Base-by-base conservation (phyloP, 2,888 invertebrate genomes). In the Orchesella flavescens region DNA sequence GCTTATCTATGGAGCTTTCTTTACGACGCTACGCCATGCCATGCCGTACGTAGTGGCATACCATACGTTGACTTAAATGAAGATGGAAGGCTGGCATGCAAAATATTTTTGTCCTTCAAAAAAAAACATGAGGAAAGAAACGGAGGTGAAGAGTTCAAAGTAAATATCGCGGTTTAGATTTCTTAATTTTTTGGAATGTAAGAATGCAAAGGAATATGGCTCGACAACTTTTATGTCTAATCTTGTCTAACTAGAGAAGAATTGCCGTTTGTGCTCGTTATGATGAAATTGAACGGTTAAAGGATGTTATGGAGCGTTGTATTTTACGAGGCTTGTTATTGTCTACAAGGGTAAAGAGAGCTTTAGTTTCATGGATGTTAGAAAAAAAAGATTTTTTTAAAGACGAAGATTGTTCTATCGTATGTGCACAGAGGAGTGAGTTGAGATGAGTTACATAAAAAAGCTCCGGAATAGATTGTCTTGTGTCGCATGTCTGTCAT, bases 221-320 rank as follows among this genome's bases (percentile, higher is more conserved):
- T 5, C 13, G 53, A 34, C 34, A 34, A 34, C 34, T 34, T 34
- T 34, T 34, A 34, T 34, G 34, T 34, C 34, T 34, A 34, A 34
- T 34, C 34, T 7, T 59, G 19, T 17, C 12, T 63, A 24, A 24
- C 12, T 61, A 65, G n/a, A 65, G n/a, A 53, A 65, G 19, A 76
- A 76, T 46, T 76, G 66, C 76, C 55, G 10, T 49, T n/a, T n/a
- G n/a, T 34, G 23, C 76, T 66, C 65, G 76, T 76, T 76, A 66
- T 76, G 66, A 63, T 53, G 19, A 63, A 57, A 76, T 43, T 17
- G 44, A 76, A 76, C 43, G 65, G 17, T 46, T 76, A 55, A 44
- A 55, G 55, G 19, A 19, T 57, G 55, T 44, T 55, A 66, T 66
- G 55, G 21, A 65, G 55, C 76, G 76, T 75, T 55, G 55, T 76